phyloP scores from a whole-genome alignment of 1,140 invertebrate genomes.

The Halictus rubicundus region DNA sequence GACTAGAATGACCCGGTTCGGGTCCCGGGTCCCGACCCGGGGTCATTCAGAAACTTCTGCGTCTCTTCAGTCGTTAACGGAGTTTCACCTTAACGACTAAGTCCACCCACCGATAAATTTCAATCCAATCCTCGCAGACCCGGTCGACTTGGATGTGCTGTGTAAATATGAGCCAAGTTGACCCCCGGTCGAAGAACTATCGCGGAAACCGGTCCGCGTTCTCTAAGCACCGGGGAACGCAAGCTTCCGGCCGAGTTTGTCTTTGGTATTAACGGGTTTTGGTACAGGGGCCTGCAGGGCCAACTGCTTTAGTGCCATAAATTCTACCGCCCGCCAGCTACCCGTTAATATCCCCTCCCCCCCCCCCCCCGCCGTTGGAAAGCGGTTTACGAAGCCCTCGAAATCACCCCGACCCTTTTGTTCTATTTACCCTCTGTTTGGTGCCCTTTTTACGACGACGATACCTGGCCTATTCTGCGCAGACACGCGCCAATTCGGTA shows the following conservation, averaged over 20 bases:
- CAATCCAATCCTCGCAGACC: constrained; percentile 16
- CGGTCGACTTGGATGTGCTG: constrained; percentile 23
- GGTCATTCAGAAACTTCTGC: constrained; percentile 45
- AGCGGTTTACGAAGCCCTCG: constrained; percentile 73
- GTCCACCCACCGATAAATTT: constrained; percentile 52
- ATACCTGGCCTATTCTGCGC: background rate
- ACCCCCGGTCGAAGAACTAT: constrained; percentile 51
- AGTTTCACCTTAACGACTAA: constrained; percentile 53
- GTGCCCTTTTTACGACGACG: background rate
- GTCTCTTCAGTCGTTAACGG: constrained; percentile 48
- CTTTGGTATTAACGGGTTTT: constrained; percentile 74
- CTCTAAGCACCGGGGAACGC: constrained; percentile 35
- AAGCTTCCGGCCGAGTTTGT: constrained; percentile 68
- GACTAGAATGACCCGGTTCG: constrained; percentile 30
- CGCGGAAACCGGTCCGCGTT: constrained; percentile 22
- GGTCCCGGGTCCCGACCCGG: background rate
- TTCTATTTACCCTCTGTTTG: constrained; percentile 66
- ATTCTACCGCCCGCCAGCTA: constrained; percentile 57
- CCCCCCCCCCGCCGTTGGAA: no score
- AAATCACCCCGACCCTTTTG: constrained; percentile 61
- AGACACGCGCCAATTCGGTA: no score
- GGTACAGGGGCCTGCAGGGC: constrained; percentile 53
- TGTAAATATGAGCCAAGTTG: constrained; percentile 60
- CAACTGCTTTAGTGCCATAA: constrained; percentile 69
- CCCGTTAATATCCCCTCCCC: constrained; percentile 77